phyloP scores from a whole-genome alignment of 2,113 vertebrate species.

The Oxygymnocypris stewartii region DNA sequence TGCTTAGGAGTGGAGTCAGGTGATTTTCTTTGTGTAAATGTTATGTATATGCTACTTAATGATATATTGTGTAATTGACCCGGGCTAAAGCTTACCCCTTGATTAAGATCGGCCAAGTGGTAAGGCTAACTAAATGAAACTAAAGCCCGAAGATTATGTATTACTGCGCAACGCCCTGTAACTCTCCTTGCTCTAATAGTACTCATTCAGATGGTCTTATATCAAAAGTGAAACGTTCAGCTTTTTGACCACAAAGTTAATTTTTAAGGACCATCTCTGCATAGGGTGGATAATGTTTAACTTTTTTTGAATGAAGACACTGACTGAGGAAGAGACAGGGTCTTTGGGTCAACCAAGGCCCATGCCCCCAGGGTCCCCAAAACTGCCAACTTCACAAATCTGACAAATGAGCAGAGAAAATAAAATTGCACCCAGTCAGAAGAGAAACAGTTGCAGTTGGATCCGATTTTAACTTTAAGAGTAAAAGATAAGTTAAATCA shows the following conservation, averaged over 20 bases:
- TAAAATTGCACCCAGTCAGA: conserved; percentile 11
- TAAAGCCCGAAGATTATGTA: not conserved
- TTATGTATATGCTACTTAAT: not conserved
- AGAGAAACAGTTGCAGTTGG: conserved; percentile 8
- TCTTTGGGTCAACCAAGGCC: conserved; percentile 61
- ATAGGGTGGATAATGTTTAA: conserved; percentile 77
- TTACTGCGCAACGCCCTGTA: not conserved
- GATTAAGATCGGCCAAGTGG: not conserved
- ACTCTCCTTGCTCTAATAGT: not conserved
- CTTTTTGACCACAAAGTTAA: conserved; percentile 80
- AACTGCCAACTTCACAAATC: conserved; percentile 72
- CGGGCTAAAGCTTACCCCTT: not conserved
- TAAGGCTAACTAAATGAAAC: conserved; percentile 11
- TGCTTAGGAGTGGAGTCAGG: not conserved
- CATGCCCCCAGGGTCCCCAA: conserved; percentile 65
- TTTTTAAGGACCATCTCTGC: conserved; percentile 81
- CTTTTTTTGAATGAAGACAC: conserved; percentile 73
- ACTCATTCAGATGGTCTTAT: not conserved
- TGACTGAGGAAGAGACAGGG: conserved; percentile 49
- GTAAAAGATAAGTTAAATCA: not conserved
- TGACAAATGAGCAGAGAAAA: conserved; percentile 54
- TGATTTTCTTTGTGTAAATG: not conserved
- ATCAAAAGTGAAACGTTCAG: conserved; percentile 62
- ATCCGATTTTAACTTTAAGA: conserved; percentile 2
- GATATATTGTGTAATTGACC: not conserved